A percentile compares a stretch with the other conserved stretches of the same genome.
Evolutionary conservation across 2,797 vertebrate genomes (phyloP).

Genomic region (Micrastur ruficollis): DNA sequence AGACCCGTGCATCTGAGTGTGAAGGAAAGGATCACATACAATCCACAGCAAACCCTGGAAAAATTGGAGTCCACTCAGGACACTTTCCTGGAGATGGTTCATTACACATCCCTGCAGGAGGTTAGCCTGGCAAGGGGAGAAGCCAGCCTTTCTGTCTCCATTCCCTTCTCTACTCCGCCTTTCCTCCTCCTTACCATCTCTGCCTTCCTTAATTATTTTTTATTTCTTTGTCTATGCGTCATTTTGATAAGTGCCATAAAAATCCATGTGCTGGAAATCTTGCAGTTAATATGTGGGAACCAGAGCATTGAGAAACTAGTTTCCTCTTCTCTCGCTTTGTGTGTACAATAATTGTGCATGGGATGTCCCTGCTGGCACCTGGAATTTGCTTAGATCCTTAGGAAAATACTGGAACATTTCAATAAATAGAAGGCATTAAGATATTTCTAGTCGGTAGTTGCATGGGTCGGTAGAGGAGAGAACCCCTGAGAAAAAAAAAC

Average conservation of each 20-base stretch:
- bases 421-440: not conserved
- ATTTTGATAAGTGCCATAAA: not conserved
- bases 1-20: not conserved
- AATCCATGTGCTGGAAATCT: not conserved
- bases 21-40: constrained; percentile 17
- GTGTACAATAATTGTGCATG: not conserved
- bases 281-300: not conserved
- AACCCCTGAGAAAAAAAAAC: not conserved
- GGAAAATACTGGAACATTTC: not conserved
- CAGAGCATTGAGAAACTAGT: not conserved
- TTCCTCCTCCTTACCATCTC: not conserved
- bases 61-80: not conserved
- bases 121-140: not conserved
- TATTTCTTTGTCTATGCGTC: not conserved
- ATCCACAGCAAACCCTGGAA: not conserved
- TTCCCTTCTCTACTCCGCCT: not conserved
- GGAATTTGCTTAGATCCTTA: not conserved
- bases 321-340: not conserved
- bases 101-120: constrained; percentile 5
- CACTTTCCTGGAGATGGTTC: not conserved
- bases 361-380: not conserved
- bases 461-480: not conserved
- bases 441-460: not conserved
- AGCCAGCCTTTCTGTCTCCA: not conserved
- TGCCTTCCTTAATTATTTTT: not conserved